These are phyloP conservation scores for Beris morrisii DNA, from an alignment of 2,888 invertebrate genomes.

Conservation along the genomic window DNA sequence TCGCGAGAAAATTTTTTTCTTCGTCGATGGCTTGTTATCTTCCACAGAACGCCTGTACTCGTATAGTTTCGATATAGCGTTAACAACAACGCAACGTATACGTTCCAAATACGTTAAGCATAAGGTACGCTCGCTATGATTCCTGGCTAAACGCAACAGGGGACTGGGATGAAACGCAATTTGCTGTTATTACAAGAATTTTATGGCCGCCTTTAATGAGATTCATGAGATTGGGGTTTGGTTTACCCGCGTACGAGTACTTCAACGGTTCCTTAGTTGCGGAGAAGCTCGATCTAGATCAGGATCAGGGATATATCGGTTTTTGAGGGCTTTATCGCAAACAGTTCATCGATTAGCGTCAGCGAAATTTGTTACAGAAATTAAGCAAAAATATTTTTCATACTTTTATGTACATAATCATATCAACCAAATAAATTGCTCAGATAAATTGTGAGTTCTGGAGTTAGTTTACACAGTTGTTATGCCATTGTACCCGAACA, in stretches of 20 bases:
- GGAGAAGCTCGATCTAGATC: slow-evolving; percentile 2
- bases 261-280: neutral
- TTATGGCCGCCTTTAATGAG: slow-evolving; percentile 47
- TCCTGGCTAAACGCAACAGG: slow-evolving; percentile 37
- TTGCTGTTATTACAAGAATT: slow-evolving; percentile 48
- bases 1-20: slow-evolving; percentile 7
- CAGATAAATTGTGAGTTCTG: too few relatives aligned
- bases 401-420: too few relatives aligned
- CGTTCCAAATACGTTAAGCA: too few relatives aligned
- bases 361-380: neutral
- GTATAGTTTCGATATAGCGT: slow-evolving; percentile 1
- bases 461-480: too few relatives aligned
- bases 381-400: too few relatives aligned
- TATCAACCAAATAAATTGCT: too few relatives aligned
- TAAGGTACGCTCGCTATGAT: slow-evolving; percentile 7
- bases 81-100: too few relatives aligned
- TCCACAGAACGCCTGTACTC: slow-evolving; percentile 3
- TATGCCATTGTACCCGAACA: too few relatives aligned
- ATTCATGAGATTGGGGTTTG: slow-evolving; percentile 45
- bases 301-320: slow-evolving; percentile 3
- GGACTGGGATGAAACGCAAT: slow-evolving; percentile 47
- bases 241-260: slow-evolving; percentile 1
- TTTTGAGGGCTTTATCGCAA: neutral
- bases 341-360: neutral
- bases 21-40: slow-evolving; percentile 15